Percentiles rank a stretch among this genome's conserved stretches.
These are phyloP conservation scores for Drosophila quadrilineata DNA, from an alignment of 1,140 invertebrate species.

Conservation along the genomic window DNA sequence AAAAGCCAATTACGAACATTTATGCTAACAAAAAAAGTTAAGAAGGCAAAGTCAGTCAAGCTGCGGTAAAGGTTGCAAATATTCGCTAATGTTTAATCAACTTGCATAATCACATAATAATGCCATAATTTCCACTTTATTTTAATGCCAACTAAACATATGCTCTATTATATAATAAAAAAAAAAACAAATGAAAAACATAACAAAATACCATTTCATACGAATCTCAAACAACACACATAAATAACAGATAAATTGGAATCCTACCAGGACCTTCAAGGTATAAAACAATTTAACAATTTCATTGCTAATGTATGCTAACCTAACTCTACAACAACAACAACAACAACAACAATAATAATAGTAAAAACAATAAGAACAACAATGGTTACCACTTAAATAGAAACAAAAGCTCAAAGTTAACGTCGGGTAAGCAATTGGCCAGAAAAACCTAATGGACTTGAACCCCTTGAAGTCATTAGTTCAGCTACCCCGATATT, in stretches of 20 bases:
- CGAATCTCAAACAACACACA: constrained; percentile 68
- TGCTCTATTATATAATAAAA: constrained; percentile 32
- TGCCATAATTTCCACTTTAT: constrained; percentile 67
- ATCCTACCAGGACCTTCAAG: constrained; percentile 81
- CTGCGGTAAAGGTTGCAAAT: constrained; percentile 64
- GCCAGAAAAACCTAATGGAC: constrained; percentile 67
- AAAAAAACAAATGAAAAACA: constrained; percentile 47
- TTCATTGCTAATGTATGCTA: constrained; percentile 54
- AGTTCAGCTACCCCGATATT: constrained; percentile 38
- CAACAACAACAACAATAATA: not conserved
- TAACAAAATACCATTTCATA: constrained; percentile 10
- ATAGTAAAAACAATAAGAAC: too few species aligned
- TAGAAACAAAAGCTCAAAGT: constrained; percentile 38
- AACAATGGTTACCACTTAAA: not conserved
- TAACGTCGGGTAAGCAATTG: constrained; percentile 53
- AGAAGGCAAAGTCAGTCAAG: not conserved
- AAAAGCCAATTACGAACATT: constrained; percentile 36
- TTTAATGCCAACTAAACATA: constrained; percentile 2
- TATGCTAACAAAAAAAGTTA: not conserved
- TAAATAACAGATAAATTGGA: constrained; percentile 82
- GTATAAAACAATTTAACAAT: constrained; percentile 80
- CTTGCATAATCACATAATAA: constrained; percentile 68
- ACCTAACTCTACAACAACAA: constrained; percentile 1
- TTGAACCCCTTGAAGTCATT: constrained; percentile 70
- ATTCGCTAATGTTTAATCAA: constrained; percentile 2